Base-by-base conservation (phyloP, 2,888 invertebrate genomes). In the Troides aeacus region DNA sequence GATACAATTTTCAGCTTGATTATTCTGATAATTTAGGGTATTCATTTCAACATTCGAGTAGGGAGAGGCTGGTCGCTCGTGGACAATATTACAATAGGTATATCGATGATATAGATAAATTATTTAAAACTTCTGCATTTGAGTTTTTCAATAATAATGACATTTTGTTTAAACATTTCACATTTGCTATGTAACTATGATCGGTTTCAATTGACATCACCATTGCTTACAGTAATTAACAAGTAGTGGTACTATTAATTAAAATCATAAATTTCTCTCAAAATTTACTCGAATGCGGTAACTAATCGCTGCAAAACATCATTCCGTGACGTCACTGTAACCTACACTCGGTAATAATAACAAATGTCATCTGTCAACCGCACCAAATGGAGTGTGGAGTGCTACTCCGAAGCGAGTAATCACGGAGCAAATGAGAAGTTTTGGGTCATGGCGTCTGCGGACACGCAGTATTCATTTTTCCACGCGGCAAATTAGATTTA, bases 391-490 rank as follows among this genome's bases (percentile, higher is more conserved):
- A 67, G 70, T 68, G 70, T 71, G 67, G 70, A 71, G 67, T 71
- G 72, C 69, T 80, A 77, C 79, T 81, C 77, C 75, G 79, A 80
- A 76, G 79, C 79, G 83, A 87, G 88, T 86, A 89, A 90, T 90
- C 89, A 87, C 81, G 78, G 81, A 82, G 85, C 84, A 89, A 89
- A 89, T 88, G 89, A 88, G 86, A 88, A 89, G 86, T 89, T 89
- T 87, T 83, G 88, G 90, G 88, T 89, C 89, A 88, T 71, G 62
- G 64, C 70, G 67, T 71, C 72, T 73, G 72, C 61, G 69, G 72
- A 73, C 71, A 71, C 60, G 74, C 80, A 76, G 77, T 71, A 64
- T 73, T 74, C 70, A 50, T 36, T 50, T 72, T 68, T 68, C 72
- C 46, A 30, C 53, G 57, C 23, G 36, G 57, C 75, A 78, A 78